Conservation (phyloP, 2,113 vertebrate genomes). For the Anhinga rufa region DNA sequence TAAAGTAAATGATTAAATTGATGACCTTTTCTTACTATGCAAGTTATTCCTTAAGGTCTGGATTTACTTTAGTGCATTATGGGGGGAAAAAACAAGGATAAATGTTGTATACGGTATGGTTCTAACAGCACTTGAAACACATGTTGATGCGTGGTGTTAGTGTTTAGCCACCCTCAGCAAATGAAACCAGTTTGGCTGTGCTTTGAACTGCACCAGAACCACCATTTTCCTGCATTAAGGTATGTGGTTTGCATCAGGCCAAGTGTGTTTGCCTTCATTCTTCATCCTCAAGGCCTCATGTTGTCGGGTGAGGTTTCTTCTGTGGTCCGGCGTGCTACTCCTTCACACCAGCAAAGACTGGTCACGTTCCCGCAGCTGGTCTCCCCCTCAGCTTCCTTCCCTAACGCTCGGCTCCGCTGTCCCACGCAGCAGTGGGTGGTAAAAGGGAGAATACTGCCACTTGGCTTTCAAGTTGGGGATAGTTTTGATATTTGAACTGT, state of each 20-base stretch:
- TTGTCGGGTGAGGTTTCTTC: neutral
- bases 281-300: neutral
- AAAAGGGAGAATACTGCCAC: neutral
- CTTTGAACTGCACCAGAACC: conserved; percentile 3
- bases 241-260: neutral
- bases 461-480: neutral
- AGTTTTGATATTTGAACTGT: neutral
- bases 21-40: conserved; percentile 77
- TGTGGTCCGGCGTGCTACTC: neutral
- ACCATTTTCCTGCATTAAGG: neutral
- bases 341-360: neutral
- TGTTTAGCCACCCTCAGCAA: neutral
- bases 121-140: conserved; percentile 19
- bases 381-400: neutral
- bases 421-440: neutral
- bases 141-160: neutral
- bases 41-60: conserved; percentile 68
- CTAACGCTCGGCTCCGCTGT: neutral
- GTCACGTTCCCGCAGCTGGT: neutral
- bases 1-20: conserved; percentile 80
- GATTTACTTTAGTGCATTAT: conserved; percentile 61
- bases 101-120: neutral
- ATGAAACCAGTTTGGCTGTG: neutral
- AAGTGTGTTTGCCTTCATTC: neutral
- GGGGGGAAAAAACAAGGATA: neutral